Conservation (phyloP, 2,888 invertebrate species). For the Lasioglossum calceatum region DNA sequence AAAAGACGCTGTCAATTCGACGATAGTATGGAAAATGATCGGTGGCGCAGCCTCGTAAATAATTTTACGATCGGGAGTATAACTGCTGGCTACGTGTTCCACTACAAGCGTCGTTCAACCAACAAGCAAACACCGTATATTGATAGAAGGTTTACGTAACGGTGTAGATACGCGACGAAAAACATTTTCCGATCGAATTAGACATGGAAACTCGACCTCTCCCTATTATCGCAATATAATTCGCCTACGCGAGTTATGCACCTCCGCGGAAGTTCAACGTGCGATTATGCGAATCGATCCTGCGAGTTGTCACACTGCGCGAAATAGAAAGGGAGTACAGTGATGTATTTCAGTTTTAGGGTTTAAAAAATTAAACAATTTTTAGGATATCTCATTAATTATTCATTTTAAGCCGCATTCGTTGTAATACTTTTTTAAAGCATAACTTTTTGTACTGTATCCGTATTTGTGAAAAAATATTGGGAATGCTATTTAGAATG, state of each 20-base stretch:
- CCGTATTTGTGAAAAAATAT: no score
- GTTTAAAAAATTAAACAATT: not conserved
- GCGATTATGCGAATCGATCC: constrained; percentile 20
- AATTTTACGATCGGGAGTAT: constrained; percentile 27
- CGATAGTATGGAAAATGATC: not conserved
- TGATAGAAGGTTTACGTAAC: constrained; percentile 35
- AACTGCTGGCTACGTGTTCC: not conserved
- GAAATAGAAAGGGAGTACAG: not conserved
- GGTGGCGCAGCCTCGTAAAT: constrained; percentile 5
- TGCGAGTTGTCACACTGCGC: not conserved
- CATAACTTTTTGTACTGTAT: no score
- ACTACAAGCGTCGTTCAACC: constrained; percentile 24
- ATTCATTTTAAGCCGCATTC: no score
- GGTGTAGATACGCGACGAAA: constrained; percentile 13
- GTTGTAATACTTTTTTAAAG: no score
- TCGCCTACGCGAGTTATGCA: constrained; percentile 41
- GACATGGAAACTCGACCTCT: constrained; percentile 46
- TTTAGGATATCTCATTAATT: not conserved
- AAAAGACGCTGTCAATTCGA: not conserved
- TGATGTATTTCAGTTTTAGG: not conserved
- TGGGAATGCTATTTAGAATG: no score
- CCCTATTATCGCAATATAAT: constrained; percentile 31
- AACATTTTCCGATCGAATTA: constrained; percentile 33
- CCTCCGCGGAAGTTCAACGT: constrained; percentile 39
- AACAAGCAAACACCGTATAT: constrained; percentile 7